phyloP scores from a whole-genome alignment of 1,140 invertebrate genomes.

The Tetramorium alpestre region DNA sequence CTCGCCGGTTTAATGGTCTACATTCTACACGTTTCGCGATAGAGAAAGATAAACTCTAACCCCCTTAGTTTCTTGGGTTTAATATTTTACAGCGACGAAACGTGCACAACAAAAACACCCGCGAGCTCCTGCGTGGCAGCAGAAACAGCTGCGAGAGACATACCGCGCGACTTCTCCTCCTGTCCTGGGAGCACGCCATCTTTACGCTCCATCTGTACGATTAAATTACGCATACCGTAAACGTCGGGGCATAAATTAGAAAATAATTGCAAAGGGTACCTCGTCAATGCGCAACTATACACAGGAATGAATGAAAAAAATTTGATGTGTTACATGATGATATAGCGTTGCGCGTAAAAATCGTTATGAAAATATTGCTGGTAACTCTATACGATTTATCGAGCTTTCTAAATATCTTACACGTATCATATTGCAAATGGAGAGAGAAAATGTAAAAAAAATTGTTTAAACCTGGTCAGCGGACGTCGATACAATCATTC shows the following conservation, averaged over 20 bases:
- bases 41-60: conserved; percentile 44
- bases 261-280: background rate
- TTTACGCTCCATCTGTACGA: conserved; percentile 80
- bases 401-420: background rate
- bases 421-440: background rate
- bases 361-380: background rate
- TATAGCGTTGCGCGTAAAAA: background rate
- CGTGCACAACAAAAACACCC: conserved; percentile 50
- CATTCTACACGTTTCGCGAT: conserved; percentile 47
- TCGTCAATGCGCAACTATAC: background rate
- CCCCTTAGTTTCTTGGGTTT: conserved; percentile 45
- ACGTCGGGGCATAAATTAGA: conserved; percentile 77
- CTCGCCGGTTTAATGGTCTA: conserved; percentile 44
- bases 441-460: background rate
- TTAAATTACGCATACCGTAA: conserved; percentile 81
- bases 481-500: background rate
- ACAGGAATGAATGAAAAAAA: background rate
- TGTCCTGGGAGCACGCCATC: conserved; percentile 62
- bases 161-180: background rate
- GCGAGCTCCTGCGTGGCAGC: background rate
- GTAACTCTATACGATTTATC: background rate
- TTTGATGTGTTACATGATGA: background rate
- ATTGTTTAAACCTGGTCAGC: background rate
- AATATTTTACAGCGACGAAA: conserved; percentile 57
- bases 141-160: conserved; percentile 49